A percentile compares a stretch with the other conserved stretches of the same genome.
These are phyloP conservation scores for Meganola albula DNA, from an alignment of 2,888 invertebrate species.

Conservation along the genomic window DNA sequence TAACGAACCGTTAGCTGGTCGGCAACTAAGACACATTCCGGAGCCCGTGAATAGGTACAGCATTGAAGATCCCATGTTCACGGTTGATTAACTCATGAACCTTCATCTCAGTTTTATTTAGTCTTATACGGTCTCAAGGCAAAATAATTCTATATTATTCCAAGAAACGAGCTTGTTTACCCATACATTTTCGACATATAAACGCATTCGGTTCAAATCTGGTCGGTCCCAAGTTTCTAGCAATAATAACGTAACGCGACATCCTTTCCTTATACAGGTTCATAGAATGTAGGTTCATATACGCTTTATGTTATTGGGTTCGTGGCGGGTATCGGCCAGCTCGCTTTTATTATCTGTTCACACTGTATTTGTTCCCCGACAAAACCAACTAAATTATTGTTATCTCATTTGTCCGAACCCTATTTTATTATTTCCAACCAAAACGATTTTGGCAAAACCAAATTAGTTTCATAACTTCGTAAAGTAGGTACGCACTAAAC, in stretches of 20 bases:
- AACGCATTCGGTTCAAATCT: constrained; percentile 42
- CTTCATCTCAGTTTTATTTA: constrained; percentile 16
- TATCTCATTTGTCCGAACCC: constrained; percentile 34
- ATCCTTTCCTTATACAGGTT: constrained; percentile 47
- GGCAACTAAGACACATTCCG: constrained; percentile 41
- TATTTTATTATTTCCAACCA: constrained; percentile 34
- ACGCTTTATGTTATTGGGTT: constrained; percentile 45
- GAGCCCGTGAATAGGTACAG: constrained; percentile 21
- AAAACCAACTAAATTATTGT: constrained; percentile 50
- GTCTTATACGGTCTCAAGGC: constrained; percentile 13
- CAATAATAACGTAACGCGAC: constrained; percentile 45
- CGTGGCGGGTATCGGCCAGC: constrained; percentile 40
- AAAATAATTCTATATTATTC: constrained; percentile 18
- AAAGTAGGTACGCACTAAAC: no score
- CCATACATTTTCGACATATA: constrained; percentile 33
- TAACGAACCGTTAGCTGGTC: constrained; percentile 39
- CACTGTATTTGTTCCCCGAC: constrained; percentile 51
- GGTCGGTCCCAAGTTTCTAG: constrained; percentile 36
- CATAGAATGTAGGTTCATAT: constrained; percentile 39
- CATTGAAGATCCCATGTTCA: constrained; percentile 19
- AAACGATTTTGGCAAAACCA: constrained; percentile 21
- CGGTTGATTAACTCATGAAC: constrained; percentile 16
- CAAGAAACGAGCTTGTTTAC: constrained; percentile 28
- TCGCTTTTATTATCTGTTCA: constrained; percentile 56
- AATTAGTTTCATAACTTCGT: no score